Evolutionary conservation across 2,797 vertebrate genomes (phyloP).

Genomic region (Eospalax fontanierii): DNA sequence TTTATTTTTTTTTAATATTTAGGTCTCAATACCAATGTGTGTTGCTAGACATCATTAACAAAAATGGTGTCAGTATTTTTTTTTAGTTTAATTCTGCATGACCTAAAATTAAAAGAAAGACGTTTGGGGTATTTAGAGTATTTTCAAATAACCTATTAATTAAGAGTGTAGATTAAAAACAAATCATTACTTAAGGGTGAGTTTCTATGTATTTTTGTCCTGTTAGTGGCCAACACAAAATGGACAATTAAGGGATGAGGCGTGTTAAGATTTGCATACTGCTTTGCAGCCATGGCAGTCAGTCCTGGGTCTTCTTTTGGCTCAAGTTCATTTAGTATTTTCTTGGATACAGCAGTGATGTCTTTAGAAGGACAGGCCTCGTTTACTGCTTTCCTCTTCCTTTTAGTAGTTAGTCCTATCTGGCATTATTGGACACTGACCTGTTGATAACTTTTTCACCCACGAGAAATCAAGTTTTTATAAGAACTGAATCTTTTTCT

Average conservation of each 20-base stretch:
- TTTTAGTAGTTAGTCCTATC: neutral
- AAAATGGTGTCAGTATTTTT: too few species aligned
- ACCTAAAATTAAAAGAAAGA: neutral
- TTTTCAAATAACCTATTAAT: neutral
- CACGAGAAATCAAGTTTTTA: too few species aligned
- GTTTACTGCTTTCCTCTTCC: neutral
- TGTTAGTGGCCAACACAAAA: neutral
- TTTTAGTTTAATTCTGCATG: neutral
- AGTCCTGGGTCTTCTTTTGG: neutral
- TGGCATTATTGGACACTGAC: neutral
- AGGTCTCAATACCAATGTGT: neutral
- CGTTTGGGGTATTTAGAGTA: fast-evolving
- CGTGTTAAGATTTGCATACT: neutral
- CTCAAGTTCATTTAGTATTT: neutral
- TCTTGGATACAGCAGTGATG: neutral
- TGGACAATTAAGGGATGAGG: neutral
- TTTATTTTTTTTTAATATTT: neutral
- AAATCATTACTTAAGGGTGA: too few species aligned
- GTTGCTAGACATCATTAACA: neutral
- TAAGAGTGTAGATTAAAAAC: neutral
- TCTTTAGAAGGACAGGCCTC: neutral
- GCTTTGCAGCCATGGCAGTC: neutral
- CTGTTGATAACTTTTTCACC: too few species aligned
- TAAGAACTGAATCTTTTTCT: neutral
- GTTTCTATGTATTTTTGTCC: neutral